Conservation (phyloP, 2,888 invertebrate species). For the Patella depressa region DNA sequence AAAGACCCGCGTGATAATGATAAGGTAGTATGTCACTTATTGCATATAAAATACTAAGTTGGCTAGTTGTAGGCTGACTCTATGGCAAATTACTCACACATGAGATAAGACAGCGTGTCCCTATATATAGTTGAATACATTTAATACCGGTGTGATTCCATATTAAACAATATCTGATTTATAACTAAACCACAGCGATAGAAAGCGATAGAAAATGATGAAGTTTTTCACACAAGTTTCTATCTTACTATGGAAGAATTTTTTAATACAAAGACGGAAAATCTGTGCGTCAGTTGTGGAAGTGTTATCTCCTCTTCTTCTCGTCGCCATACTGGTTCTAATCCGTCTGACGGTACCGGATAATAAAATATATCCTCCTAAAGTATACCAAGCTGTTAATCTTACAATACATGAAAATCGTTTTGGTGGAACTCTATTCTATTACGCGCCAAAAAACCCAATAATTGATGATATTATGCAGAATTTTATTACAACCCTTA, state of each 20-base stretch:
- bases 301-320: constrained; percentile 49
- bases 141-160: no score
- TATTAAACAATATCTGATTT: no score
- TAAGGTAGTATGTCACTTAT: no score
- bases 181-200: no score
- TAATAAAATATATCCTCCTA: not conserved
- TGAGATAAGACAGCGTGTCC: no score
- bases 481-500: not conserved
- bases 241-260: constrained; percentile 59
- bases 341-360: constrained; percentile 35
- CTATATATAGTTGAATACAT: no score
- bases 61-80: no score
- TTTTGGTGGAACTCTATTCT: not conserved
- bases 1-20: no score
- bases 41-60: no score
- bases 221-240: constrained; percentile 44
- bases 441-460: constrained; percentile 24
- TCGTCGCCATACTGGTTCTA: constrained; percentile 46
- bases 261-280: constrained; percentile 49
- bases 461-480: not conserved
- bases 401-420: not conserved
- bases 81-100: no score
- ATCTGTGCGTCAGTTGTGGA: constrained; percentile 54
- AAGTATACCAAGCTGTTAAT: constrained; percentile 19
- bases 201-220: not conserved